Evolutionary conservation across 1,140 invertebrate species (phyloP).

Genomic region (Leptoteleia sp.): DNA sequence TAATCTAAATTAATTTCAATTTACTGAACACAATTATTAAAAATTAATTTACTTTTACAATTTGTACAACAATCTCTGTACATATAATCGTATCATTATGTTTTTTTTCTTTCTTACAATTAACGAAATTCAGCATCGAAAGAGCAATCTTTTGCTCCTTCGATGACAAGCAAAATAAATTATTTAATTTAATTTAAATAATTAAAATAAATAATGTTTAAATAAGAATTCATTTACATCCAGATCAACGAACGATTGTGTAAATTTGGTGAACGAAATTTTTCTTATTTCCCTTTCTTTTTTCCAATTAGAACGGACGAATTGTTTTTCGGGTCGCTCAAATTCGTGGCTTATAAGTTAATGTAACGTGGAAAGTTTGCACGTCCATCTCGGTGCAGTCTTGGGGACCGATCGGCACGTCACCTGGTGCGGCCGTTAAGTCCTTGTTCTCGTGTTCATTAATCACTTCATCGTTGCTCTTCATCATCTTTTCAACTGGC

Average conservation of each 20-base stretch:
- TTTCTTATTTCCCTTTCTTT: background rate
- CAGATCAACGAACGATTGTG: constrained; percentile 8
- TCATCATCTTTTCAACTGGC: constrained; percentile 70
- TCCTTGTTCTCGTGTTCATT: constrained; percentile 68
- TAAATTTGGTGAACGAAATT: constrained; percentile 12
- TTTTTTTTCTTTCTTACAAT: constrained; percentile 13
- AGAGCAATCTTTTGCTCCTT: background rate
- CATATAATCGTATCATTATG: constrained; percentile 1
- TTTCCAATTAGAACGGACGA: constrained; percentile 23
- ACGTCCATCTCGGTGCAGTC: constrained; percentile 84
- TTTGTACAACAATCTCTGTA: constrained; percentile 16
- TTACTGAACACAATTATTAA: background rate
- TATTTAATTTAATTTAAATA: constrained; percentile 40
- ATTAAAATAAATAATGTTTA: constrained; percentile 36
- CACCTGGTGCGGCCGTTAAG: constrained; percentile 57
- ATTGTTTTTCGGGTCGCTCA: constrained; percentile 31
- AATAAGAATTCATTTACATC: constrained; percentile 19
- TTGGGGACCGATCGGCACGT: constrained; percentile 73
- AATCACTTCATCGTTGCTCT: constrained; percentile 71
- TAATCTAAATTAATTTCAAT: background rate
- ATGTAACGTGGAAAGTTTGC: constrained; percentile 84
- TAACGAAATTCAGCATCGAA: background rate
- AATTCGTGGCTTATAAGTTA: constrained; percentile 86
- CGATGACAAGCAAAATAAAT: constrained; percentile 29
- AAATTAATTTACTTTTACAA: too few species aligned